Percentiles rank a stretch among this genome's conserved stretches.
Conservation (phyloP, 2,888 invertebrate species). For the Mayetiola destructor region DNA sequence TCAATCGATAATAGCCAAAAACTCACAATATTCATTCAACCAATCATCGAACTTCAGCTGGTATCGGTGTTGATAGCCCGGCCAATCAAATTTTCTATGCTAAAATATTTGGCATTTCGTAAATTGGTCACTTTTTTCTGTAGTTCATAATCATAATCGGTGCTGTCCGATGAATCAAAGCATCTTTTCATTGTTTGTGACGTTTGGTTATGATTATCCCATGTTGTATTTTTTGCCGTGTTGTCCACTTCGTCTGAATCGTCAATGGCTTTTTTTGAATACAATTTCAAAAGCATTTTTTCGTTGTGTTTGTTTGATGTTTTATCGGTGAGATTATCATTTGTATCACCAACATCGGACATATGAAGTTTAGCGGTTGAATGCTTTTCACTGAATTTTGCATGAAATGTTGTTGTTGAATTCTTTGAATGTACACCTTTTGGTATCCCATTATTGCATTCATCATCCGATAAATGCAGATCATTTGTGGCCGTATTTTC, state of each 20-base stretch:
- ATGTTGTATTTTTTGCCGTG: not conserved
- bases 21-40: not conserved
- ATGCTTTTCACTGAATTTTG: not conserved
- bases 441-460: not conserved
- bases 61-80: slow-evolving; percentile 23
- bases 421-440: not conserved
- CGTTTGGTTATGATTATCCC: not conserved
- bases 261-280: not conserved
- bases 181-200: not conserved
- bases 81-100: slow-evolving; percentile 35
- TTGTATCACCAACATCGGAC: not conserved
- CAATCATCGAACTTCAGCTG: not conserved
- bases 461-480: not conserved
- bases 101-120: slow-evolving; percentile 32
- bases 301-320: no score
- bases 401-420: not conserved
- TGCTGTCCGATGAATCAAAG: slow-evolving; percentile 14
- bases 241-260: not conserved
- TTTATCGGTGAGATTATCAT: no score
- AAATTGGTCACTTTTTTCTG: slow-evolving; percentile 25
- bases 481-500: slow-evolving; percentile 22
- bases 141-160: slow-evolving; percentile 25
- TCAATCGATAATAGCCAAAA: not conserved
- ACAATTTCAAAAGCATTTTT: not conserved
- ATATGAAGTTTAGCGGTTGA: not conserved